Evolutionary conservation across 2,113 vertebrate species (phyloP), one percentile per base, ranked within the genome.

Genomic region (Poecile atricapillus): DNA sequence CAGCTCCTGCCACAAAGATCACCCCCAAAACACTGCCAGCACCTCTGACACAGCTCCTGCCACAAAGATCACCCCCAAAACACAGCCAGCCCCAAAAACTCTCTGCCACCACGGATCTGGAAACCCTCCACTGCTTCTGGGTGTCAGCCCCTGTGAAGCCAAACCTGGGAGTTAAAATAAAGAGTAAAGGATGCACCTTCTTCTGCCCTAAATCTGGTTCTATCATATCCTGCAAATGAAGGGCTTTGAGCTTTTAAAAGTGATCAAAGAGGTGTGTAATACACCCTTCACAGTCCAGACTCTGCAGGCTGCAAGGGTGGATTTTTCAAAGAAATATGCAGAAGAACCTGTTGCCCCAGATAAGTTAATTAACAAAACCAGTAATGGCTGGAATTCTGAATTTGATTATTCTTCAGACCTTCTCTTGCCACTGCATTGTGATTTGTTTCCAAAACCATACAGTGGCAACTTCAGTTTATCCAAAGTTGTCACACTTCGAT

Each of bases 281-380:
- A 65, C 53, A 37, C 24, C 49, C 83, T 91, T 85, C 77, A 56
- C 41, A 62, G 23, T 12, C 87, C 87, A 60, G 83, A 37, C 62
- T 78, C 52, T 5, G 58, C 22, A 67, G 70, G 83, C 84, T 97
- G 46, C 21, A 69, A 91, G 49, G 46, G 41, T 20, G 70, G 41
- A 85, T 87, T 79, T 91, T 85, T 87, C 87, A 89, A 91, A 92
- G 87, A 77, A 89, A 70, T 76, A 56, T 84, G 86, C 65, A 87
- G 91, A 50, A 95, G 83, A 95, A 95, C 93, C 83, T 96, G 93
- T 91, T 97, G 87, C 41, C 76, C 81, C 85, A 89, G 73, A 91
- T 52, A 87, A 74, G 64, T 56, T 89, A 92, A 95, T 94, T 95
- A 84, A 93, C 81, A 84, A 91, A 96, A 68, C 44, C 60, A 92